Evolutionary conservation across 2,888 invertebrate species (phyloP).

Genomic region (Elegia similella): DNA sequence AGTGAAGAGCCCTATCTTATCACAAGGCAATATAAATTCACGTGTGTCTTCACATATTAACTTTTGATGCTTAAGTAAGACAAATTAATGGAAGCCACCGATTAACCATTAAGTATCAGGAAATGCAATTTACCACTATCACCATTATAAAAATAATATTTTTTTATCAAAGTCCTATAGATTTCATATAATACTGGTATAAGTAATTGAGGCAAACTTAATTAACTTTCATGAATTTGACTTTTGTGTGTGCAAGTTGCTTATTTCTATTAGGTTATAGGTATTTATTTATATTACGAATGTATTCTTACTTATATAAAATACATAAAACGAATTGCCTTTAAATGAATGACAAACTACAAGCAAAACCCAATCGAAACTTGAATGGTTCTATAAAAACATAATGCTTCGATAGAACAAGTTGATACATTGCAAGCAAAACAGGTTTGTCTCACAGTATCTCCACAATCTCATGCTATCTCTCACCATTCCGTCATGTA

Average conservation of each 20-base stretch:
- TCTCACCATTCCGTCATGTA: constrained; percentile 26
- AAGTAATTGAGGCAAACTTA: no score
- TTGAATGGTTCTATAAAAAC: constrained; percentile 40
- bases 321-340: background rate
- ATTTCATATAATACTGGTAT: no score
- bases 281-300: no score
- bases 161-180: no score
- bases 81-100: background rate
- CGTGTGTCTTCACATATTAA: background rate
- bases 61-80: background rate
- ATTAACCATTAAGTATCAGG: background rate
- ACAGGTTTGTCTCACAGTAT: constrained; percentile 52
- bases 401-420: constrained; percentile 36
- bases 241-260: no score
- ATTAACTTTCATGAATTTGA: no score
- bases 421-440: constrained; percentile 41
- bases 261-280: no score
- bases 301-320: no score
- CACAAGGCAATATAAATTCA: background rate
- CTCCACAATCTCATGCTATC: constrained; percentile 30
- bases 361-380: constrained; percentile 19
- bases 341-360: background rate
- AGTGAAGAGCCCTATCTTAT: background rate
- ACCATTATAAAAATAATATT: no score
- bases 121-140: no score